Conservation (phyloP, 2,797 vertebrate genomes). For the Chaenodraco wilsoni region DNA sequence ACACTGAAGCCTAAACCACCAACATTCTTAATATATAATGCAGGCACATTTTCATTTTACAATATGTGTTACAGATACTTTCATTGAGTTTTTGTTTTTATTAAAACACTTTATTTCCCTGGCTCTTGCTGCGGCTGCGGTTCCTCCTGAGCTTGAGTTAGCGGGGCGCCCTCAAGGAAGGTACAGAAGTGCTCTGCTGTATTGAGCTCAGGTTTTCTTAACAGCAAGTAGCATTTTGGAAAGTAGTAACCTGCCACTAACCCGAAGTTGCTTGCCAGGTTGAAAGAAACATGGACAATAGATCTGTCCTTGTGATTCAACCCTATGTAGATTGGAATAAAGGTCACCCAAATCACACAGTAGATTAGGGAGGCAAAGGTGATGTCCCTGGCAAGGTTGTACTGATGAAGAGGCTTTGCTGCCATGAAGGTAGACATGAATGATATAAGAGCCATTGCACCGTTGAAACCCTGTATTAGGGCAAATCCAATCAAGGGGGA, state of each 20-base stretch:
- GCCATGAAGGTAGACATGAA: conserved; percentile 94
- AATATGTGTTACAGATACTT: not conserved
- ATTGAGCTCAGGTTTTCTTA: conserved; percentile 85
- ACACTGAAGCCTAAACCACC: not conserved
- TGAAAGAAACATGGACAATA: conserved; percentile 77
- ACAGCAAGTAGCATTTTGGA: conserved; percentile 89
- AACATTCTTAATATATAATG: not conserved
- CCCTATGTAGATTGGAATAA: conserved; percentile 84
- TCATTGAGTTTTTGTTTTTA: not conserved
- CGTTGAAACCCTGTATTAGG: conserved; percentile 82
- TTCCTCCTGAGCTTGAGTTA: conserved; percentile 61
- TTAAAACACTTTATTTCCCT: conserved; percentile 19
- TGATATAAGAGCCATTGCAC: conserved; percentile 80
- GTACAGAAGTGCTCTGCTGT: conserved; percentile 84
- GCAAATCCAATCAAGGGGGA: conserved; percentile 79
- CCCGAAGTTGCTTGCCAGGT: conserved; percentile 80
- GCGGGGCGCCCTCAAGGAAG: conserved; percentile 69
- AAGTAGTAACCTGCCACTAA: conserved; percentile 83
- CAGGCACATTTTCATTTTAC: not conserved
- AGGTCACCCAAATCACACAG: conserved; percentile 87
- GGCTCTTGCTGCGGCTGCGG: conserved; percentile 47
- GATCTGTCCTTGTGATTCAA: conserved; percentile 62
- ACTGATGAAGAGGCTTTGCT: conserved; percentile 75
- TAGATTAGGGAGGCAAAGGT: conserved; percentile 86
- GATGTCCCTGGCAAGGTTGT: conserved; percentile 88